Conservation (phyloP, 2,888 invertebrate species). For the Aproaerema taeniolella region DNA sequence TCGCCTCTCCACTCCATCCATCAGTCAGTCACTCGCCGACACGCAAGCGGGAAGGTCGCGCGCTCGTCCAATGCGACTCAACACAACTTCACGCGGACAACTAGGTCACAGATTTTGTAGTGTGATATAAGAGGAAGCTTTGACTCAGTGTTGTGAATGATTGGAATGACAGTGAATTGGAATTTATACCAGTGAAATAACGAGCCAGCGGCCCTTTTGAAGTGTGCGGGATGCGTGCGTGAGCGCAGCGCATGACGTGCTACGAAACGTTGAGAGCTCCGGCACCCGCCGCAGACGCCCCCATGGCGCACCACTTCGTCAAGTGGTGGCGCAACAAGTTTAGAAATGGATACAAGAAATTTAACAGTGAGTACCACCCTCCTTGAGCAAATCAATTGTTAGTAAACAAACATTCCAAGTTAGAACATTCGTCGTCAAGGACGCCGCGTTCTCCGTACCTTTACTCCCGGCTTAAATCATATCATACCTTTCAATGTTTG, state of each 20-base stretch:
- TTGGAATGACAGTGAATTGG: conserved; percentile 50
- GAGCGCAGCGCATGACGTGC: conserved; percentile 79
- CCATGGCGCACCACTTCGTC: conserved; percentile 86
- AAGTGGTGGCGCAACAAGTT: conserved; percentile 87
- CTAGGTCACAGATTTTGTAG: conserved; percentile 62
- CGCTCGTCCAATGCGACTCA: conserved; percentile 34
- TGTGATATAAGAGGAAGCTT: conserved; percentile 39
- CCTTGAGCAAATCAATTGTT: not conserved
- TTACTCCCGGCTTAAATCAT: too few relatives aligned
- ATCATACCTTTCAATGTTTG: too few relatives aligned
- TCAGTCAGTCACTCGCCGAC: conserved; percentile 68
- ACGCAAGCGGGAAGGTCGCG: conserved; percentile 48
- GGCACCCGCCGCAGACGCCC: conserved; percentile 76
- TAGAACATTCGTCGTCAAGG: not conserved
- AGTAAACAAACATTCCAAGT: conserved; percentile 8
- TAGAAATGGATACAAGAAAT: conserved; percentile 85
- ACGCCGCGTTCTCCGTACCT: not conserved
- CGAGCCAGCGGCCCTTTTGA: conserved; percentile 68
- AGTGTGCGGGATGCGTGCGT: conserved; percentile 75
- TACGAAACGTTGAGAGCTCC: conserved; percentile 76
- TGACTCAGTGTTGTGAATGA: conserved; percentile 52
- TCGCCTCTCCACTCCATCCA: conserved; percentile 37
- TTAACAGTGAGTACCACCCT: conserved; percentile 78
- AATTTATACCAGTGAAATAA: conserved; percentile 45
- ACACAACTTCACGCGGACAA: conserved; percentile 64